Percentiles rank a stretch among this genome's conserved stretches.
These are phyloP conservation scores for Rhimphoctona megacephalus DNA, from an alignment of 2,888 invertebrate species.

Conservation along the genomic window DNA sequence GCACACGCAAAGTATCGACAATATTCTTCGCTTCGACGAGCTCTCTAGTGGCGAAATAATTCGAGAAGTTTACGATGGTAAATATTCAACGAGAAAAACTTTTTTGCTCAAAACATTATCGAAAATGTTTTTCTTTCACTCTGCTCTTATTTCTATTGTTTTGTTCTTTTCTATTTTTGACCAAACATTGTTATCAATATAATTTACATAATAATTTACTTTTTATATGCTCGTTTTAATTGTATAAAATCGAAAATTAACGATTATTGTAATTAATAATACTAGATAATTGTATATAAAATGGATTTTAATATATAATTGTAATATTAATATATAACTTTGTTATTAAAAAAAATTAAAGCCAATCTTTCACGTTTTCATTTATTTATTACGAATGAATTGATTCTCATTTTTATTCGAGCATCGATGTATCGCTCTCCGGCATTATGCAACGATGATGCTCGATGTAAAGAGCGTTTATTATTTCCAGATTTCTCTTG, in stretches of 20 bases:
- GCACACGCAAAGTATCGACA: slow-evolving; percentile 34
- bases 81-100: slow-evolving; percentile 42
- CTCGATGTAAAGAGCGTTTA: slow-evolving; percentile 72
- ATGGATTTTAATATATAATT: slow-evolving; percentile 54
- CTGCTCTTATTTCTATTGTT: neutral
- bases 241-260: slow-evolving; percentile 61
- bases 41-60: slow-evolving; percentile 12
- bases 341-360: slow-evolving; percentile 44
- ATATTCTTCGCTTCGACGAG: slow-evolving; percentile 56
- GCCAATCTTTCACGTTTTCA: neutral
- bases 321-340: slow-evolving; percentile 55
- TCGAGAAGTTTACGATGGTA: slow-evolving; percentile 27
- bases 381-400: slow-evolving; percentile 17
- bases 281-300: slow-evolving; percentile 59
- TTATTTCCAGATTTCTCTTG: slow-evolving; percentile 71
- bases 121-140: neutral
- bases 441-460: slow-evolving; percentile 70
- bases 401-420: slow-evolving; percentile 30
- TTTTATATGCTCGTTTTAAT: slow-evolving; percentile 40
- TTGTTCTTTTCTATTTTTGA: slow-evolving; percentile 28
- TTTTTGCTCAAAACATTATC: slow-evolving; percentile 24
- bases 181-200: slow-evolving; percentile 47
- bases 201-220: neutral
- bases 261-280: slow-evolving; percentile 7
- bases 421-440: slow-evolving; percentile 41